phyloP scores from a whole-genome alignment of 2,888 invertebrate species.

The Eustalomyia histrio region DNA sequence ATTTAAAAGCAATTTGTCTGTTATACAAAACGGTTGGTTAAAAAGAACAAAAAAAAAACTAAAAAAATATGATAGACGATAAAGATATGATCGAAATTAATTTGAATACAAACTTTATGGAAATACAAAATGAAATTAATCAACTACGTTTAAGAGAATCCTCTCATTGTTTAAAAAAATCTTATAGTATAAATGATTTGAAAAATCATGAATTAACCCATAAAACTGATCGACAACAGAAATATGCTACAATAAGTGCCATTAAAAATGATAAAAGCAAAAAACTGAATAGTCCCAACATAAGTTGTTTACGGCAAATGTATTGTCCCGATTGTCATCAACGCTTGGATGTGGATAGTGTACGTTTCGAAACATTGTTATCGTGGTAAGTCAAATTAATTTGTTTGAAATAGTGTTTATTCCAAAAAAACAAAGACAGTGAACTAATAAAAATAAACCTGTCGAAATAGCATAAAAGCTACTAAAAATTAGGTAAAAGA shows the following conservation, averaged over 20 bases:
- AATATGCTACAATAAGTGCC: constrained; percentile 50
- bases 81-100: constrained; percentile 73
- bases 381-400: constrained; percentile 68
- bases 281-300: constrained; percentile 52
- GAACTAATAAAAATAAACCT: no score
- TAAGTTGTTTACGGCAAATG: constrained; percentile 73
- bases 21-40: constrained; percentile 27
- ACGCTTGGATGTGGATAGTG: constrained; percentile 71
- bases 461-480: no score
- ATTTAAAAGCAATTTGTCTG: constrained; percentile 18
- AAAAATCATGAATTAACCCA: constrained; percentile 27
- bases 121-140: constrained; percentile 34
- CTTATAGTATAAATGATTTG: constrained; percentile 42
- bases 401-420: no score
- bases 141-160: constrained; percentile 57
- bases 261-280: constrained; percentile 15
- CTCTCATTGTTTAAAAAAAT: constrained; percentile 65
- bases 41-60: background rate
- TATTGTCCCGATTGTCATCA: constrained; percentile 74
- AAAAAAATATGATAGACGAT: constrained; percentile 54
- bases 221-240: constrained; percentile 50
- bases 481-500: no score
- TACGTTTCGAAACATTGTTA: constrained; percentile 70
- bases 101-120: constrained; percentile 62
- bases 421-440: no score